Conservation (phyloP, 2,113 vertebrate genomes). For the Tachysurus vachellii region DNA sequence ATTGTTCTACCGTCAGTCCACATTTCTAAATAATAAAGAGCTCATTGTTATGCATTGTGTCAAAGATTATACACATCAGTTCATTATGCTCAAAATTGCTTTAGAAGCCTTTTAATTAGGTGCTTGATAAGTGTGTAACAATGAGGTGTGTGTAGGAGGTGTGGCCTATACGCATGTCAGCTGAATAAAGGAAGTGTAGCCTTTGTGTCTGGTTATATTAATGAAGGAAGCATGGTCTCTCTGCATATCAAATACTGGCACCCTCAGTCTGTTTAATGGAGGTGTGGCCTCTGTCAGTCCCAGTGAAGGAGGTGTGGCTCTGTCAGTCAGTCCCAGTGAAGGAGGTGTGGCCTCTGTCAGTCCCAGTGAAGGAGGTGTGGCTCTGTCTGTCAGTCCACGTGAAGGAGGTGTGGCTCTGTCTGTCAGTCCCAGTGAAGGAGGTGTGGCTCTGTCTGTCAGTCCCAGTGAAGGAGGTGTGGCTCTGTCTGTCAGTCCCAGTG, state of each 20-base stretch:
- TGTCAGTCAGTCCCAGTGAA: neutral
- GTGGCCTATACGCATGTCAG: neutral
- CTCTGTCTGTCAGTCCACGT: too few species aligned
- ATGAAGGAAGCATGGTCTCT: neutral
- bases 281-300: neutral
- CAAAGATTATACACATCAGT: neutral
- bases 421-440: neutral
- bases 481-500: neutral
- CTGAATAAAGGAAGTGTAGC: neutral
- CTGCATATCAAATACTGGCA: neutral
- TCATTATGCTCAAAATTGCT: constrained; percentile 35
- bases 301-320: neutral
- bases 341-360: neutral
- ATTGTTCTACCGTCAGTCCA: neutral
- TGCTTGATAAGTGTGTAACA: constrained; percentile 8
- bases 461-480: neutral
- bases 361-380: neutral
- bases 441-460: neutral
- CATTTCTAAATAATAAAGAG: neutral
- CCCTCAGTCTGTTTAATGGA: neutral
- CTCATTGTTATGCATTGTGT: constrained; percentile 20
- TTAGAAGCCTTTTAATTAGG: constrained; percentile 27
- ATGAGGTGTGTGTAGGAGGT: neutral
- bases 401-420: neutral
- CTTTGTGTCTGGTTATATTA: neutral